Evolutionary conservation across 2,797 vertebrate genomes (phyloP).

Genomic region (Periophthalmus magnuspinnatus): DNA sequence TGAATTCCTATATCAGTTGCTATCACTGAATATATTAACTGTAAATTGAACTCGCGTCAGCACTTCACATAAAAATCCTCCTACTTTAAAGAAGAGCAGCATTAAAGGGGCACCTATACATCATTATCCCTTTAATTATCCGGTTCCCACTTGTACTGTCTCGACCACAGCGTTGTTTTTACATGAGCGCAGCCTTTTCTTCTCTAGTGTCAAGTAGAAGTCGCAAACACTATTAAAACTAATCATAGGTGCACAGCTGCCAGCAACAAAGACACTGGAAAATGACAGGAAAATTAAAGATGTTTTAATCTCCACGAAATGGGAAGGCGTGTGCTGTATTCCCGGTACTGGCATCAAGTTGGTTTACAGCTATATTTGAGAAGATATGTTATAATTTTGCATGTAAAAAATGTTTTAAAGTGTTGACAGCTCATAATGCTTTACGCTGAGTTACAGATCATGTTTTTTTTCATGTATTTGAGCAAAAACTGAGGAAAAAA

Average conservation of each 20-base stretch:
- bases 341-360: background rate
- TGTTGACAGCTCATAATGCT: too few relatives aligned
- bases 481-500: background rate
- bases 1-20: background rate
- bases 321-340: background rate
- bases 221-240: constrained; percentile 16
- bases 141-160: constrained; percentile 22
- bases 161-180: constrained; percentile 17
- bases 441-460: too few relatives aligned
- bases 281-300: background rate
- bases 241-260: constrained; percentile 16
- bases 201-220: constrained; percentile 20
- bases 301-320: constrained; percentile 21
- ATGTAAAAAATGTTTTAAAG: background rate
- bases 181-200: constrained; percentile 23
- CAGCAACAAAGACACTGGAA: constrained; percentile 11
- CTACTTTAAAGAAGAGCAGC: background rate
- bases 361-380: background rate
- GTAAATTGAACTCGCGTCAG: background rate
- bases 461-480: background rate
- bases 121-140: constrained; percentile 1
- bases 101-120: background rate
- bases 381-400: background rate
- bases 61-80: background rate
- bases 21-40: background rate